Base-by-base conservation (phyloP, 92 coral and sea anemone species). In the Umimayanthus chanpuru region DNA sequence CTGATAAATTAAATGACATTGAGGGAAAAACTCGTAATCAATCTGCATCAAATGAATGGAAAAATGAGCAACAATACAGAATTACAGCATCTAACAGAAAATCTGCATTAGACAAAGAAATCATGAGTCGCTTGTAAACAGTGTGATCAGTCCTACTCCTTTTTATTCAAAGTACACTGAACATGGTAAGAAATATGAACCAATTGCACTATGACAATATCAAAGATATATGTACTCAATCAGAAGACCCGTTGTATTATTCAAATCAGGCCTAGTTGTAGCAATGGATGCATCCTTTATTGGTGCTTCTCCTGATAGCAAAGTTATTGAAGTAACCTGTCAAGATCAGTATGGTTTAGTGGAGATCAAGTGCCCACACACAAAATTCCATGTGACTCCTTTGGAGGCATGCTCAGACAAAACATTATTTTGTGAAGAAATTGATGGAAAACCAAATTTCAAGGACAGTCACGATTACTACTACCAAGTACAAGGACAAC, bases 101-200 rank as follows among this genome's bases (percentile, higher is more conserved):
- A 75, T 88, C 68, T 81, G 73, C 78, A 76, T 43, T 16, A 83
- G 91, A 28, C 88, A 88, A 29, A 83, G 93, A 88, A 88, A 91
- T 70, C 91, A 81, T 81, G 88, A 87, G 20, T 9, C 90, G 28
- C 88, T 90, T 30, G 93, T 81, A 72, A 55, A 44, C 25, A 90
- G 65, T 49, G 4, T 90, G 64, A 20, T 90, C 14, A 40, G 66
- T 87, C 91, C 91, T 39, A 53, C 9, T 41, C 70, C 89, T 1
- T 4, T 91, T 38, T 21, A 73, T 88, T 88, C 91, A 91, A 82
- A 76, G 86, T 83, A 91, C 89, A 76, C 70, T 71, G 88, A 66
- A 40, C 88, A 91, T 88, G 93, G 91, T 30, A 74, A 82, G 79
- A 91, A 39, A 88, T 91, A 88, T 88, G 93, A 91, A 76, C 88